A percentile compares a stretch with the other conserved stretches of the same genome.
phyloP scores from a whole-genome alignment of 2,113 vertebrate species.

The Trematomus loennbergii region DNA sequence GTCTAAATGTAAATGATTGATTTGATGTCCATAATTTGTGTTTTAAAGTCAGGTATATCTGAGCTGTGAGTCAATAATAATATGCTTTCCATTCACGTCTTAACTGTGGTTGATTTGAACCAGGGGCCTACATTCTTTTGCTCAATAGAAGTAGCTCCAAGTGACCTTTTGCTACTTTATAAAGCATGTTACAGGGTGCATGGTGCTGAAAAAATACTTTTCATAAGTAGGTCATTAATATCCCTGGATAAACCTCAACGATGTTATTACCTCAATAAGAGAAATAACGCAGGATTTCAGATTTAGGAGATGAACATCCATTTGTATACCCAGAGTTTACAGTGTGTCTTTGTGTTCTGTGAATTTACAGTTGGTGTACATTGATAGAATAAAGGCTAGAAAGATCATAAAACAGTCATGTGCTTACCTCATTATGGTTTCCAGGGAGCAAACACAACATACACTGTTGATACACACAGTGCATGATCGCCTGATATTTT shows the following conservation, averaged over 20 bases:
- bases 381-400: neutral
- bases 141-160: slow-evolving; percentile 1
- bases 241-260: neutral
- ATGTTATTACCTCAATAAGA: neutral
- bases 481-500: too few species aligned
- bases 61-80: neutral
- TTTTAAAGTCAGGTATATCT: neutral
- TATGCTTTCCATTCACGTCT: neutral
- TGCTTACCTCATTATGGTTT: too few species aligned
- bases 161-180: neutral
- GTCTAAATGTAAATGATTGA: neutral
- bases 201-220: neutral
- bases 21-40: neutral
- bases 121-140: neutral
- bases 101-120: neutral
- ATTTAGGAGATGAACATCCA: neutral
- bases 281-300: neutral
- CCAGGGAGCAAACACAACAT: too few species aligned
- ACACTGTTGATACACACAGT: too few species aligned
- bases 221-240: neutral
- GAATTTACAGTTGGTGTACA: neutral
- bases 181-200: neutral
- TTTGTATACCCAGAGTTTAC: neutral
- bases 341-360: slow-evolving; percentile 1
- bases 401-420: neutral